phyloP scores from a whole-genome alignment of 1,140 invertebrate species.

The Drosophila ercepeae region DNA sequence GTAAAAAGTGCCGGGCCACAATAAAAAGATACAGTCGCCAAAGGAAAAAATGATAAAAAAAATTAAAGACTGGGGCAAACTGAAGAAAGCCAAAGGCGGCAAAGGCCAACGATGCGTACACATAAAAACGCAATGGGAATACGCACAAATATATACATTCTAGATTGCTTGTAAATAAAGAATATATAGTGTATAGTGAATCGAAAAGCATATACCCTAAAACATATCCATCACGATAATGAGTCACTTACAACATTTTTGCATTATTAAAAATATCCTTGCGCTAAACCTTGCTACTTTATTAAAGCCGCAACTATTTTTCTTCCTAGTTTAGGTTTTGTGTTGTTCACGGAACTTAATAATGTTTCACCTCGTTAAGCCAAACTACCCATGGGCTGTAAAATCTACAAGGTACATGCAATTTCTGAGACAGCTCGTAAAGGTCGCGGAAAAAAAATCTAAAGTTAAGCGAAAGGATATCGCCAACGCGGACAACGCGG shows the following conservation, averaged over 20 bases:
- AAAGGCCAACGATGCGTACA: slow-evolving; percentile 50
- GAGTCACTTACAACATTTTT: neutral
- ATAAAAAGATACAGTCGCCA: slow-evolving; percentile 45
- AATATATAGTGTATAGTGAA: neutral
- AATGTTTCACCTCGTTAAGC: neutral
- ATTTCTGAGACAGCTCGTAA: slow-evolving; percentile 49
- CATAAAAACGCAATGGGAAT: slow-evolving; percentile 44
- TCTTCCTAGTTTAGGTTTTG: neutral
- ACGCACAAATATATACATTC: slow-evolving; percentile 24
- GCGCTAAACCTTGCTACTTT: neutral
- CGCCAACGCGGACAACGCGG: slow-evolving; percentile 8
- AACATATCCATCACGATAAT: neutral
- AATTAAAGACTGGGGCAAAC: slow-evolving; percentile 7
- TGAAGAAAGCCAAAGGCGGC: slow-evolving; percentile 37
- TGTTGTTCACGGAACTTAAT: neutral
- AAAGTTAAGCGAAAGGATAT: slow-evolving; percentile 34
- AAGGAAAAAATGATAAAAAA: slow-evolving; percentile 1
- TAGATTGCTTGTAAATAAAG: slow-evolving; percentile 33
- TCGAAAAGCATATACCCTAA: neutral
- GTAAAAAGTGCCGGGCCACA: slow-evolving; percentile 38
- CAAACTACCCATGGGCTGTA: slow-evolving; percentile 16
- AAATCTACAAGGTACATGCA: slow-evolving; percentile 12
- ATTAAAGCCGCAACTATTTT: neutral
- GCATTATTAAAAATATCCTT: neutral
- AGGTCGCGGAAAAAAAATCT: slow-evolving; percentile 11